Conservation (phyloP, 2,797 vertebrate genomes). For the Crenichthys baileyi region DNA sequence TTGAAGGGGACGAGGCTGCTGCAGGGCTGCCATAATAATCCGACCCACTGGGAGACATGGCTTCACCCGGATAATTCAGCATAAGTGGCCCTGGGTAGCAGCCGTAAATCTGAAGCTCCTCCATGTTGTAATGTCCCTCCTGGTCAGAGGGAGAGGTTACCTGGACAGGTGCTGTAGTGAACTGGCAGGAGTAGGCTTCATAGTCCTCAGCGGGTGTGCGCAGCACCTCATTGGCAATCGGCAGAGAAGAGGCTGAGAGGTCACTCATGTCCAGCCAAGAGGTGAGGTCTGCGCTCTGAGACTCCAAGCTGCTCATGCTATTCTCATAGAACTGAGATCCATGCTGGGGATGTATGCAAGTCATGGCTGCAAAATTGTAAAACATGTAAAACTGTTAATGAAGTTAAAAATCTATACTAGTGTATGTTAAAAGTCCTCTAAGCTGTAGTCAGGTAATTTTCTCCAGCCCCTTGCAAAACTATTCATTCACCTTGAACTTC, state of each 20-base stretch:
- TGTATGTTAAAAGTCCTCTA: too few species aligned
- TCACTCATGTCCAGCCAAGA: constrained; percentile 86
- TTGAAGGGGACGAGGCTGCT: constrained; percentile 87
- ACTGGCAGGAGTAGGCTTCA: constrained; percentile 92
- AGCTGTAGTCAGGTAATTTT: too few species aligned
- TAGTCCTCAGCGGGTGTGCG: constrained; percentile 85
- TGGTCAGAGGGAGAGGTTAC: constrained; percentile 46
- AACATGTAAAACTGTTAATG: constrained; percentile 24
- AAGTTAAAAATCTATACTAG: neutral
- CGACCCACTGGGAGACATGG: constrained; percentile 87
- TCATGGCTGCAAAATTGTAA: constrained; percentile 86
- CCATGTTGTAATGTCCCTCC: constrained; percentile 86
- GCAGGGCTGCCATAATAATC: constrained; percentile 92
- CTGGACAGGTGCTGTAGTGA: constrained; percentile 78
- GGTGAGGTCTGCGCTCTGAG: constrained; percentile 85
- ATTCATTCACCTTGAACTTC: neutral
- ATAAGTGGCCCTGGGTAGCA: constrained; percentile 89
- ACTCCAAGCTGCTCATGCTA: constrained; percentile 78
- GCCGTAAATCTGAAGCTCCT: constrained; percentile 92
- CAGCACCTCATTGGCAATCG: constrained; percentile 91
- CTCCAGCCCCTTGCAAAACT: neutral
- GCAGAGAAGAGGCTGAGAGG: constrained; percentile 79
- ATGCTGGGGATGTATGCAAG: constrained; percentile 93
- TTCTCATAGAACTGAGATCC: constrained; percentile 85
- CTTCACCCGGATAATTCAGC: constrained; percentile 85